Conservation (phyloP, 2,797 vertebrate genomes). For the Phataginus tetradactyla region DNA sequence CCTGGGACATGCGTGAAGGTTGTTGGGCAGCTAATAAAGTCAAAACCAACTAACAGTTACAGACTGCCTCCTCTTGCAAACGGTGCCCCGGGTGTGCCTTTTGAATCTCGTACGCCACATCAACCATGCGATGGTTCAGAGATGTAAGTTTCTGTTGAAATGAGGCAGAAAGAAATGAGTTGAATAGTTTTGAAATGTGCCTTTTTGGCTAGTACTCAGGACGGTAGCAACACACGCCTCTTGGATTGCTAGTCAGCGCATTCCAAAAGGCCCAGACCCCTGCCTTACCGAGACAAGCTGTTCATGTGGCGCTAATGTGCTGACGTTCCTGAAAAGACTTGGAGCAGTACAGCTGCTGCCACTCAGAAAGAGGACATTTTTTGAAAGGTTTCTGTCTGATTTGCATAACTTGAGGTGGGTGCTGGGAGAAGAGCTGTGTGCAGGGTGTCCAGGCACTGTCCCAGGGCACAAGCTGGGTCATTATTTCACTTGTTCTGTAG, state of each 20-base stretch:
- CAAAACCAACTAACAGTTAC: neutral
- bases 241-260: neutral
- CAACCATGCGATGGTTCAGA: accelerated
- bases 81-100: neutral
- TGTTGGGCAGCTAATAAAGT: neutral
- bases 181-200: neutral
- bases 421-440: neutral
- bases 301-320: neutral
- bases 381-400: neutral
- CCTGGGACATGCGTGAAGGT: neutral
- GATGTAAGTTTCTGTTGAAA: neutral
- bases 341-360: conserved; percentile 81
- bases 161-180: neutral
- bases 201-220: neutral
- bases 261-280: neutral
- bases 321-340: neutral
- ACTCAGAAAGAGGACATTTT: conserved; percentile 72
- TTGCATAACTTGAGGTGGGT: neutral
- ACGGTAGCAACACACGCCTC: neutral
- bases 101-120: accelerated
- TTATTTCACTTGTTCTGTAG: accelerated
- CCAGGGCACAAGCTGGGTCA: accelerated
- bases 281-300: neutral
- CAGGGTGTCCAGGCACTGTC: neutral
- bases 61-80: neutral